phyloP scores from a whole-genome alignment of 2,888 invertebrate genomes.

The Drosophila kuntzei region DNA sequence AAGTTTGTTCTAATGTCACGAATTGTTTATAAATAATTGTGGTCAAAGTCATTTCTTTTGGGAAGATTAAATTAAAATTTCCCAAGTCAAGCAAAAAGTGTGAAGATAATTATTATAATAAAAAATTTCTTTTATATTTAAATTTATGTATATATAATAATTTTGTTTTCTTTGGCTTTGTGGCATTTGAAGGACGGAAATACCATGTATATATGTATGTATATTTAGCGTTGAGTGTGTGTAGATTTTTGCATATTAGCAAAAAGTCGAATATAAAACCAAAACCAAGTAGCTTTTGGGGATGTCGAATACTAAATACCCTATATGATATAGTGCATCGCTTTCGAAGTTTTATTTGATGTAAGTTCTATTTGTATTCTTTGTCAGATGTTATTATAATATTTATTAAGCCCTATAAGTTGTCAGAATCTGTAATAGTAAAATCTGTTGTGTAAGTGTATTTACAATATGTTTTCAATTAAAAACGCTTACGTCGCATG shows the following conservation, averaged over 20 bases:
- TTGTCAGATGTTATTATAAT: neutral
- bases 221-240: conserved; percentile 29
- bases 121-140: conserved; percentile 42
- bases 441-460: conserved; percentile 22
- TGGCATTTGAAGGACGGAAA: conserved; percentile 78
- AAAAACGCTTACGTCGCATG: conserved; percentile 68
- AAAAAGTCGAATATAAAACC: conserved; percentile 41
- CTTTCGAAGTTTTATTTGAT: neutral
- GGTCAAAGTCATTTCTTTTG: conserved; percentile 35
- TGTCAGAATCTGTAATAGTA: neutral
- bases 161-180: conserved; percentile 29
- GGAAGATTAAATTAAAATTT: conserved; percentile 33
- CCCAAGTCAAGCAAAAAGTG: conserved; percentile 52
- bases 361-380: neutral
- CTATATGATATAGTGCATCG: neutral
- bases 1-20: conserved; percentile 37
- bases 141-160: neutral
- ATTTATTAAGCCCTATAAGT: neutral
- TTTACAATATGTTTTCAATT: conserved; percentile 57
- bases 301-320: neutral
- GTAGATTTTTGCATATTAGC: conserved; percentile 72
- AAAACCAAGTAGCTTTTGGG: conserved; percentile 23
- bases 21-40: conserved; percentile 24
- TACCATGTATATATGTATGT: conserved; percentile 57
- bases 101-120: conserved; percentile 33